phyloP scores from a whole-genome alignment of 2,888 invertebrate species.

The Epiperipatus broadwayi region DNA sequence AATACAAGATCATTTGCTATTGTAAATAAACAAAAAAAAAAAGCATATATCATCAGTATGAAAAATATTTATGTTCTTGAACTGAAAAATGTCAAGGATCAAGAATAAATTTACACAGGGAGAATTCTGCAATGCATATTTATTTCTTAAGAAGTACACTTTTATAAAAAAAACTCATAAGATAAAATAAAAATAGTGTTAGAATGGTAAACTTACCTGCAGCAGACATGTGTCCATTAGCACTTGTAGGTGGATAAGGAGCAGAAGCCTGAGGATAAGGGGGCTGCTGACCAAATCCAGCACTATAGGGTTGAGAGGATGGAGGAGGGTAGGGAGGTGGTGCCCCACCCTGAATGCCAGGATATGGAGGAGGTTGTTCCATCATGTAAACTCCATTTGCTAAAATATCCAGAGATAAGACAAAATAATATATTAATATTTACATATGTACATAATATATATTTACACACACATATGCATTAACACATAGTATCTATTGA shows the following conservation, averaged over 20 bases:
- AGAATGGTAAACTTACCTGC: constrained; percentile 17
- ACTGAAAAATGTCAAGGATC: too few species aligned
- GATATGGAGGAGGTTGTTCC: constrained; percentile 81
- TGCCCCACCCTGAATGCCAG: constrained; percentile 47
- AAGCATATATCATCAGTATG: too few species aligned
- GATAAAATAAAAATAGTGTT: too few species aligned
- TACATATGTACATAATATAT: constrained; percentile 10
- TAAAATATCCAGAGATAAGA: constrained; percentile 22
- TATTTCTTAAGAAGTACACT: too few species aligned
- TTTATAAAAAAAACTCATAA: too few species aligned
- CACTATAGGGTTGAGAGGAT: constrained; percentile 17
- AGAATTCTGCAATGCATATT: too few species aligned
- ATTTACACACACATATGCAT: not conserved
- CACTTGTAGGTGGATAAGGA: constrained; percentile 11
- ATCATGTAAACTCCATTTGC: constrained; percentile 70
- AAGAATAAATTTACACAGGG: too few species aligned
- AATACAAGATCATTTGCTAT: too few species aligned
- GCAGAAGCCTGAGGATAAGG: constrained; percentile 18
- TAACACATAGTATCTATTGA: too few species aligned
- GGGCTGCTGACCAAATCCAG: constrained; percentile 16
- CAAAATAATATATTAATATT: not conserved
- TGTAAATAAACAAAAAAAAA: too few species aligned
- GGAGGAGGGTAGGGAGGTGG: constrained; percentile 17
- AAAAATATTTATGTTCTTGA: too few species aligned
- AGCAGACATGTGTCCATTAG: too few species aligned